phyloP scores from a whole-genome alignment of 2,797 vertebrate genomes.

The Darevskia mixta region DNA sequence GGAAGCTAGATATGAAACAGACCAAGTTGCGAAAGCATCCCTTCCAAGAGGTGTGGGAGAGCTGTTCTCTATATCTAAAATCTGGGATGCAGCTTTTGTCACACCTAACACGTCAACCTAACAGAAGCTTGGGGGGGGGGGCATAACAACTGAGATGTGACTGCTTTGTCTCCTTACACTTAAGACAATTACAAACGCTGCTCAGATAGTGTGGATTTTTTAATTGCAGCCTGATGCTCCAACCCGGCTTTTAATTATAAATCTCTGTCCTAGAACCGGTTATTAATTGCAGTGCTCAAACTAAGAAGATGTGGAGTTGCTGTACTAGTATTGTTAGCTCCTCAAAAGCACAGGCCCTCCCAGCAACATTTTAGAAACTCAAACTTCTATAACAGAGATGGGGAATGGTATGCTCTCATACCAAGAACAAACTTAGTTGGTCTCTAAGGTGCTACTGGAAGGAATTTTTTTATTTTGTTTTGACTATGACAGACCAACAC shows the following conservation, averaged over 20 bases:
- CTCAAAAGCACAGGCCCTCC: not conserved
- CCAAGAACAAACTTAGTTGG: no score
- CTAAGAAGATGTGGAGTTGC: not conserved
- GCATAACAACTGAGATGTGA: not conserved
- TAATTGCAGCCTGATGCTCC: slow-evolving; percentile 21
- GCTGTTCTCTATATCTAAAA: not conserved
- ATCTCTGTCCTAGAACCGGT: not conserved
- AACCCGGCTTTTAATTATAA: slow-evolving; percentile 20
- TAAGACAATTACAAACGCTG: not conserved
- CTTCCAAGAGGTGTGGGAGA: not conserved
- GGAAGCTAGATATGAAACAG: not conserved
- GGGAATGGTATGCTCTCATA: no score
- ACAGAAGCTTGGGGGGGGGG: not conserved
- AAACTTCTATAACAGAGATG: not conserved
- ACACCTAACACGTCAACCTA: not conserved
- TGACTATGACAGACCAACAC: no score
- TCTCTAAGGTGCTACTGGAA: no score
- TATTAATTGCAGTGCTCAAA: slow-evolving; percentile 10
- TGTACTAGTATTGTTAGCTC: not conserved
- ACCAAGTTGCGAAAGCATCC: not conserved
- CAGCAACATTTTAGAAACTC: not conserved
- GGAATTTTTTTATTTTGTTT: no score
- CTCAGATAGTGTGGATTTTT: not conserved
- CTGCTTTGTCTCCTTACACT: not conserved
- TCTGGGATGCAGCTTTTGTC: not conserved